Base-by-base conservation (phyloP, 2,888 invertebrate genomes). In the Oligia latruncula region DNA sequence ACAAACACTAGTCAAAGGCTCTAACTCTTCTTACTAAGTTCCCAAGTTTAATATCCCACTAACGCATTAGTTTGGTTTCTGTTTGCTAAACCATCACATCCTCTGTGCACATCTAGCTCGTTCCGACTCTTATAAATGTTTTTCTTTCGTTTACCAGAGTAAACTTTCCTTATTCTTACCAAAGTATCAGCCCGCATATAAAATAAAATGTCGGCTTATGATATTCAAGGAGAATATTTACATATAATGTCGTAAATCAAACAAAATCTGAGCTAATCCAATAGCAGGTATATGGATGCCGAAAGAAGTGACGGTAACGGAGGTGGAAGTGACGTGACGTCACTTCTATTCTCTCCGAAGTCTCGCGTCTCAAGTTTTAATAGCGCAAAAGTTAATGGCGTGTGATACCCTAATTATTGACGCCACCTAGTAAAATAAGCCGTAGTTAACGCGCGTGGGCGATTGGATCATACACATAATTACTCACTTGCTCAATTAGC, bases 401-500 rank as follows among this genome's bases (percentile, higher is more conserved):
- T 79, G 67, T 81, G 77, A 78, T 80, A 55, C 74, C 76, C 83
- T 85, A 86, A 87, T 85, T 76, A 80, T 86, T 86, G 86, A 86
- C 74, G 82, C 84, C 79, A 81, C 74, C 77, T 78, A 80, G 82
- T 71, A 74, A 77, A 85, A 84, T 80, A 86, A 78, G 71, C 74
- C 74, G 74, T 82, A 78, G 82, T 76, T 77, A 77, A 74, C 83
- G 73, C 71, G 71, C 68, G 84, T 82, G 76, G 71, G 80, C 64
- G 74, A 72, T 72, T 72, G 79, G 79, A 84, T 86, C 77, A 86
- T 82, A 67, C 78, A 80, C 79, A 80, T 85, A 77, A 86, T 87
- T 87, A 86, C 80, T 82, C 84, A 84, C 82, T 73, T 84, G 84
- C 78, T 77, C 82, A 87, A 86, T 87, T 86, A 86, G 74, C 80